Base-by-base conservation (phyloP, 2,888 invertebrate genomes). In the Philopedon plagiatum region DNA sequence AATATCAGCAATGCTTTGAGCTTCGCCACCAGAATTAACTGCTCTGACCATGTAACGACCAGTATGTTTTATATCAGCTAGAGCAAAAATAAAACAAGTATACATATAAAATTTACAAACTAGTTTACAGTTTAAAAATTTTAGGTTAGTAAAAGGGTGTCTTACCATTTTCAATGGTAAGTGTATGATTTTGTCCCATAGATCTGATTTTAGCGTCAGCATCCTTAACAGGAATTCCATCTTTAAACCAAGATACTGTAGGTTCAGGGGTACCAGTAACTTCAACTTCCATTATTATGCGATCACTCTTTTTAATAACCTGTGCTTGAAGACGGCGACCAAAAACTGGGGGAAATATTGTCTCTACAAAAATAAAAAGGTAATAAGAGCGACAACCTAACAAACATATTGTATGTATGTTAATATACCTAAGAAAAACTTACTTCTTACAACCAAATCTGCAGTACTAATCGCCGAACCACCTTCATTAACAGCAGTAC, bases 391-490 rank as follows among this genome's bases (percentile, higher is more conserved):
- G n/a, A n/a, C n/a, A n/a, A n/a, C n/a, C n/a, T 34, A 34, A 5
- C 2, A 9, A 44, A 44, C 7, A n/a, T n/a, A 60, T 58, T 60
- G 13, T 46, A 34, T 39, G n/a, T 60, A 15, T 5, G 13, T 13
- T 5, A 15, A 11, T 78, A 46, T 21, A 26, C 8, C 0, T n/a
- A n/a, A 4, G 2, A 15, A n/a, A 56, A 39, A 86, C 88, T 87
- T 85, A 92, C 92, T 92, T 89, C 91, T 92, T 8, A 95, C 93
- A 73, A 94, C 91, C 68, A 94, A 87, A 86, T 94, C 94, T n/a
- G 94, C 93, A 2, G 93, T 92, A 83, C 93, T 93, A 68, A 91
- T 89, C 1, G 93, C 91, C 64, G 90, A 89, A 37, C 94, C 94
- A 62, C 90, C 90, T 26, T 90, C 87, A 82, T 95, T 96, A 46